Evolutionary conservation across 2,113 vertebrate species (phyloP), one percentile per base, ranked within the genome.

Genomic region (Petromus typicus): DNA sequence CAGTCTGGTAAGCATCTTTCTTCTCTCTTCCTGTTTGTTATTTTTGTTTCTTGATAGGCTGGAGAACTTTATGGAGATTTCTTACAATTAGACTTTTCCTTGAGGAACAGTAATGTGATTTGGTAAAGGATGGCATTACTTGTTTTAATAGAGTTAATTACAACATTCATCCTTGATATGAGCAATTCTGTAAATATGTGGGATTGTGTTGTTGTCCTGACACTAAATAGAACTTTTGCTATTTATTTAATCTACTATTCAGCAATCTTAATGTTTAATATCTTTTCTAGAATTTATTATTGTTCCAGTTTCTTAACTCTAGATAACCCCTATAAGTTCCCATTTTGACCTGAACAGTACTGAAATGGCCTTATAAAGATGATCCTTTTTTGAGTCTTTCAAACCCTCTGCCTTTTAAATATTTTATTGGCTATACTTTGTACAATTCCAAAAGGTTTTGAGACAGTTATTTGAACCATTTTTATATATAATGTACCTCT

Each of bases 1-100:
- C 98, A 99, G 99, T 96, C 97, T 99, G 99, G 99, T 99, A 98
- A 99, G 99, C 51, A 11, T n/a, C 61, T 57, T 81, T 95, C 59
- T 95, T 90, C 57, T n/a, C 34, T 73, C 27, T 79, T 27, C 51
- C 43, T 94, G 34, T 96, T 94, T 63, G 27, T 78, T 80, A 79
- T 82, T 94, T 97, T 89, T 96, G 96, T 76, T 94, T 97, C 84
- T 97, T 79, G 71, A 63, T 95, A 17, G 90, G 82, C 92, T 93
- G 57, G 96, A 95, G 89, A 95, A 86, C 71, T 25, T 92, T 93
- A 0, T 83, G 96, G 71, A 93, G 27, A 61, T 34, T 93, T 87
- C 75, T 27, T 83, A 95, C 83, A 94, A 89, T n/a, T 94, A n/a
- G 66, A 97, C 43, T 86, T 97, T 95, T 88, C 64, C 7, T 89